Base-by-base conservation (phyloP, 1,140 invertebrate species). In the Drosophila trapezifrons region DNA sequence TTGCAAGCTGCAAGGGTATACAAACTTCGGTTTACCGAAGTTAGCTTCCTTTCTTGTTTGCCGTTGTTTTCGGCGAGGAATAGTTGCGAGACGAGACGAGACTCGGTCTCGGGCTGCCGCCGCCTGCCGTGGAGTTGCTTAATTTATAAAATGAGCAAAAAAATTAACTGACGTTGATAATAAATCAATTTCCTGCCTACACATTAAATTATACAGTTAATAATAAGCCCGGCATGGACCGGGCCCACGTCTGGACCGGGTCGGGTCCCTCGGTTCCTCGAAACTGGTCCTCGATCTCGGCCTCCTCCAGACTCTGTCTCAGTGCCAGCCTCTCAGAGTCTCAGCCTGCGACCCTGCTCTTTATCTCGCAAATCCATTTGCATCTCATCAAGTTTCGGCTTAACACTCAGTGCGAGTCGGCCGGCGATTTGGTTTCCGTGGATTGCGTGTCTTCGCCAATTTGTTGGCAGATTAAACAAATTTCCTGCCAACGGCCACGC, bases 161-260 rank as follows among this genome's bases (percentile, higher is more conserved):
- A 85, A 85, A 87, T 85, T 76, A 87, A 83, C 83, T 70, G 76
- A 80, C 80, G 84, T 71, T 89, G 83, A 87, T 87, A 87, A 89
- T 87, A 87, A 87, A 87, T 87, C 83, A 87, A 87, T 87, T 87
- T 87, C 80, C 83, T 87, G 83, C 83, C 83, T 87, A 87, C 83
- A 87, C 83, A 89, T 73, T 76, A 87, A 83, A 87, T 87, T 87
- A 87, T 87, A 87, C 80, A 77, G 83, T 87, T 87, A 87, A 87
- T 89, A 87, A 87, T 87, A 87, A 87, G 84, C 76, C 77, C 71
- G 76, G 76, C 74, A 38, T 80, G 78, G 66, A 49, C 65, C 60
- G 64, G 37, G 80, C 83, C 83, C 84, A 87, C 83, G 84, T 87
- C 38, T 63, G 42, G 35, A 54, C 55, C 58, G 12, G 47, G 47